phyloP scores from a whole-genome alignment of 2,113 vertebrate genomes.

The Xyliphius kryptos region DNA sequence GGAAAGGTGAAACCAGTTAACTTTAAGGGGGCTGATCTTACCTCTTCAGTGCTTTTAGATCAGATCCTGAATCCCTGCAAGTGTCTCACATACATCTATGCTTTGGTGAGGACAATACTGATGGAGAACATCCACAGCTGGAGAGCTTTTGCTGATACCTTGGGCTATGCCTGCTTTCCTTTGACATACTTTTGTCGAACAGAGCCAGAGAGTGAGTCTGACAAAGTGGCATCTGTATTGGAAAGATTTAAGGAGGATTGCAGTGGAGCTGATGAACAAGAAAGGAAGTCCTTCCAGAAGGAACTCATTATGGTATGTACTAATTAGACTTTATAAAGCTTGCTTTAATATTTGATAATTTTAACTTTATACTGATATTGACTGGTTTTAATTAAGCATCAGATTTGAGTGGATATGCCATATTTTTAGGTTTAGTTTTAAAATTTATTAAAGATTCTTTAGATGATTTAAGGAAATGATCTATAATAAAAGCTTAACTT shows the following conservation, averaged over 20 bases:
- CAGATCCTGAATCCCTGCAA: slow-evolving; percentile 90
- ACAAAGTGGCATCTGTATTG: slow-evolving; percentile 85
- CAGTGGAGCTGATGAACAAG: slow-evolving; percentile 78
- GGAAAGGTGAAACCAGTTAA: slow-evolving; percentile 77
- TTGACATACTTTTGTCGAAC: slow-evolving; percentile 82
- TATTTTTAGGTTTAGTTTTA: no score
- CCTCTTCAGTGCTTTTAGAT: slow-evolving; percentile 77
- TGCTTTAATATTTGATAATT: no score
- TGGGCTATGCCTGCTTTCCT: slow-evolving; percentile 80
- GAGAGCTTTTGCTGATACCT: slow-evolving; percentile 82
- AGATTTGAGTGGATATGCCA: no score
- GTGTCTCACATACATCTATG: slow-evolving; percentile 95
- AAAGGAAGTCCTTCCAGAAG: slow-evolving; percentile 94
- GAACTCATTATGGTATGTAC: slow-evolving; percentile 85
- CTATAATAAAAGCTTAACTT: no score
- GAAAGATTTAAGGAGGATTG: slow-evolving; percentile 96
- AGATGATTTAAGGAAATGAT: no score
- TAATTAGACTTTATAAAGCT: background rate
- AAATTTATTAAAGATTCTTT: no score
- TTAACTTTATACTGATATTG: no score
- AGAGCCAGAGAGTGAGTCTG: slow-evolving; percentile 82
- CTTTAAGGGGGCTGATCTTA: slow-evolving; percentile 80
- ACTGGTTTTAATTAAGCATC: no score
- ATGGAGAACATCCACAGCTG: slow-evolving; percentile 95
- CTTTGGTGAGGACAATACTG: slow-evolving; percentile 84